Evolutionary conservation across 1,140 invertebrate species (phyloP), one percentile per base, ranked within the genome.

Genomic region (Hormaphis cornu): DNA sequence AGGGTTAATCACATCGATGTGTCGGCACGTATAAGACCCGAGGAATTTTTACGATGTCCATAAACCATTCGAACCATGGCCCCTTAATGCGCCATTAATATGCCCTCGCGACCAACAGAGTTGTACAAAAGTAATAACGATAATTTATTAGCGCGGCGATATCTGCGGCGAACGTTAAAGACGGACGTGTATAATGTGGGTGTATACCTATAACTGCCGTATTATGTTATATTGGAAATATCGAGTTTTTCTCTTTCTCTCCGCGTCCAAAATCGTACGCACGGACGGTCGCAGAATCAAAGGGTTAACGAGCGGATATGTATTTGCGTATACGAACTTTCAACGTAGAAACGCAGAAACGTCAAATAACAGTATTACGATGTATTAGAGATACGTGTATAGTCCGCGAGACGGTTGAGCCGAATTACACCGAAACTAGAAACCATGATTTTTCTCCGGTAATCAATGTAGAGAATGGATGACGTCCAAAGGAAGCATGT

Each of bases 1-100:
- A 48, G 61, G 61, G 61, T 66, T 66, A 66, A 66, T 66, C 61
- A 66, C n/a, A n/a, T n/a, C 24, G 61, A 66, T 66, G 61, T 66
- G 61, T 66, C 50, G 61, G 61, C 61, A 66, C 61, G 61, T 66
- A 35, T 35, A n/a, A n/a, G n/a, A 28, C 28, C 44, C 44, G 14
- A 66, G 50, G 61, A 66, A 66, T 66, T 66, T 66, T 66, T 66
- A 66, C 28, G 61, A 66, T 48, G 61, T 33, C 61, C 44, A 66
- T 66, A 66, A 66, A 66, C 61, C 61, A 66, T 66, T 50, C 18
- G 44, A 24, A 33, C 46, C 42, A n/a, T 5, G 12, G 8, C 5
- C 61, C 28, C 48, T 66, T 66, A 66, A 66, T 66, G 50, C 35
- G 44, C 44, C 59, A 16, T 63, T 44, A 18, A 66, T 66, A 66